Conservation (phyloP, 1,140 invertebrate genomes). For the Tetramorium alpestre region DNA sequence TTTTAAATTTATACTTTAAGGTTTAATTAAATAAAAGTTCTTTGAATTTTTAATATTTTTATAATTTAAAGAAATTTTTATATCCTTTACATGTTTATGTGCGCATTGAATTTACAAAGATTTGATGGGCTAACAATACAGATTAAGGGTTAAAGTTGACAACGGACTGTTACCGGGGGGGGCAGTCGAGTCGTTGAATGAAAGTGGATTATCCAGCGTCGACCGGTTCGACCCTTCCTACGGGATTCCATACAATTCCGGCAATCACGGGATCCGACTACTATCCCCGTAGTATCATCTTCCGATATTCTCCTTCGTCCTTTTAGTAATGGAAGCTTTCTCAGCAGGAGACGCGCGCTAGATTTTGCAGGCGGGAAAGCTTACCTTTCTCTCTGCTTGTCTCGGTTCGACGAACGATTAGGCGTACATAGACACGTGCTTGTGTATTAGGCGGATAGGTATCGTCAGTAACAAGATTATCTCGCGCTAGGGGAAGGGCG, state of each 20-base stretch:
- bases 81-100: not conserved
- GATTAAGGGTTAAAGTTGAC: conserved; percentile 25
- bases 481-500: conserved; percentile 47
- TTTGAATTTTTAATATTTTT: not conserved
- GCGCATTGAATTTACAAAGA: not conserved
- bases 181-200: conserved; percentile 1
- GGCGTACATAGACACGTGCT: conserved; percentile 77
- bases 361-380: not conserved
- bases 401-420: conserved; percentile 78
- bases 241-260: conserved; percentile 35
- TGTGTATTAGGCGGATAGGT: conserved; percentile 80
- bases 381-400: conserved; percentile 16
- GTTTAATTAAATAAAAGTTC: not conserved
- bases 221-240: conserved; percentile 27
- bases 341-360: not conserved
- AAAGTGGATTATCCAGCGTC: conserved; percentile 31
- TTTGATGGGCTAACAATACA: not conserved
- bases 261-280: conserved; percentile 38
- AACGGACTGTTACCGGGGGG: not conserved
- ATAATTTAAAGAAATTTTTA: not conserved
- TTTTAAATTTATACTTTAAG: not conserved
- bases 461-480: conserved; percentile 83
- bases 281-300: conserved; percentile 40
- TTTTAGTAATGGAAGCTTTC: conserved; percentile 21
- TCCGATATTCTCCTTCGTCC: conserved; percentile 31